Evolutionary conservation across 2,888 invertebrate species (phyloP).

Genomic region (Phyllotreta cruciferae): DNA sequence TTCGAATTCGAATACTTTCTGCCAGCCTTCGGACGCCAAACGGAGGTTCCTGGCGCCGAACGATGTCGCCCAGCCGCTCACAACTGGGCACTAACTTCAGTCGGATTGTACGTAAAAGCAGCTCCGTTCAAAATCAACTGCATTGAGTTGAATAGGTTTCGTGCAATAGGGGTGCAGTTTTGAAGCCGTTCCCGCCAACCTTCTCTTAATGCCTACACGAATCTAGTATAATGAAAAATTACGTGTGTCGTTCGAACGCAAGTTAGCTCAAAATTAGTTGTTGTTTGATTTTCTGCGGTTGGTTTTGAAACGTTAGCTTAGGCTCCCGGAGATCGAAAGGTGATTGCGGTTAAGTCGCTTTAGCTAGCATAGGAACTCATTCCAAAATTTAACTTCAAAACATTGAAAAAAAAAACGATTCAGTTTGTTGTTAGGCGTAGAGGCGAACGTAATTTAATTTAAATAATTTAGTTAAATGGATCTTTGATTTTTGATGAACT

Average conservation of each 20-base stretch:
- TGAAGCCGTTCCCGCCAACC: neutral
- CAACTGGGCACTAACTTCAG: constrained; percentile 63
- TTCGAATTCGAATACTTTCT: constrained; percentile 67
- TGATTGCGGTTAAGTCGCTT: constrained; percentile 25
- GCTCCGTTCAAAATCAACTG: constrained; percentile 7
- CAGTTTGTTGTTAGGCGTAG: neutral
- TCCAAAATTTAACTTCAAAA: constrained; percentile 1
- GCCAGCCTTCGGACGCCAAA: constrained; percentile 64
- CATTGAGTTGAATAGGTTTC: neutral
- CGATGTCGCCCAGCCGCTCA: constrained; percentile 63
- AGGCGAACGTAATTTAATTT: neutral
- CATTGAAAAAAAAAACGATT: neutral
- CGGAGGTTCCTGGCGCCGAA: constrained; percentile 66
- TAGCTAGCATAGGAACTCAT: constrained; percentile 43
- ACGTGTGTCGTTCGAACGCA: neutral
- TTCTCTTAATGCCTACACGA: neutral
- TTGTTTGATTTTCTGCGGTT: constrained; percentile 11
- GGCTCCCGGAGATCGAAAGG: constrained; percentile 19
- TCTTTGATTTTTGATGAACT: neutral
- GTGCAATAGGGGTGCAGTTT: constrained; percentile 9
- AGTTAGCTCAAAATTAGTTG: constrained; percentile 7
- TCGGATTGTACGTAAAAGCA: constrained; percentile 5
- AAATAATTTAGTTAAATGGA: too few species aligned
- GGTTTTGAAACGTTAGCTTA: neutral
- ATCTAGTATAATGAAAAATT: neutral